Base-by-base conservation (phyloP, 2,113 vertebrate genomes). In the Microcebus murinus region DNA sequence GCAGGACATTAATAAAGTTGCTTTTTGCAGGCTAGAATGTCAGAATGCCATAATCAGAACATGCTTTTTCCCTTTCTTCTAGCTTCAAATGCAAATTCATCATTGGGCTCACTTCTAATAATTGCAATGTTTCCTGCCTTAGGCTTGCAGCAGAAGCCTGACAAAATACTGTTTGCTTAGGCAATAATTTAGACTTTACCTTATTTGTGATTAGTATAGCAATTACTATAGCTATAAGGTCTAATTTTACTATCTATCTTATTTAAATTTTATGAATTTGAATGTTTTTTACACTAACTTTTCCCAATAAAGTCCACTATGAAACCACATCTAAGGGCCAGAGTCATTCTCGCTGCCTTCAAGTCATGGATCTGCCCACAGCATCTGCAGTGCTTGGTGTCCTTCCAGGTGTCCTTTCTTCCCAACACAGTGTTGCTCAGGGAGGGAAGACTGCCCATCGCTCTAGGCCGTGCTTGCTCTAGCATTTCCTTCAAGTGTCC, bases 1-100 rank as follows among this genome's bases (percentile, higher is more conserved):
- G 94, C 95, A 81, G 98, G 97, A 97, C 97, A 98, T 98, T 97
- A 98, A 98, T 98, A 98, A 98, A 98, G 97, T 97, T 96, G 98
- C 98, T 98, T 98, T 90, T 97, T 97, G 95, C 97, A 97, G 97
- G 81, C 97, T 97, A 92, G 95, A 61, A 93, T 50, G 83, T 97
- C 96, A 97, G 97, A 91, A 94, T 97, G 95, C 98, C 34, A 29
- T 97, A 97, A 98, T 98, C 89, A 96, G 90, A 97, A 96, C 61
- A 14, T 92, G 85, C 83, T 79, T 80, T 77, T 31, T 0, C 48
- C 87, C 70, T 55, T 92, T 84, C 48, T 94, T 80, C 42, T 42
- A 5, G 42, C 95, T 98, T 98, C 96, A 97, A 90, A 98, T 98
- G 98, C 98, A 98, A 97, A 98, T 98, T 52, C 59, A 84, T 96